These are phyloP conservation scores for Caenorhabditis brenneri DNA, from an alignment of 1,140 invertebrate genomes.

Conservation along the genomic window DNA sequence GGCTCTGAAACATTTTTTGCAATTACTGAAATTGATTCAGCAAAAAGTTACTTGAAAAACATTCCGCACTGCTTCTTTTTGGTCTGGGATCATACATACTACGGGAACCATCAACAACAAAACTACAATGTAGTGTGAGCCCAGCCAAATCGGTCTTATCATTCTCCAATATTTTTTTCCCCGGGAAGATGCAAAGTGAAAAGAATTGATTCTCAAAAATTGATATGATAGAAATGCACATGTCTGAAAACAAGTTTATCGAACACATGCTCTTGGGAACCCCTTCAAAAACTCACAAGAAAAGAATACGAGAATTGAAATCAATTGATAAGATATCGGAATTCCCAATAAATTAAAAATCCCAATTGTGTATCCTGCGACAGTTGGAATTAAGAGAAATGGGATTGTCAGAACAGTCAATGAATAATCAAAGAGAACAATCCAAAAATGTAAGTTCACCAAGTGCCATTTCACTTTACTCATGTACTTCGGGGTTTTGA, in stretches of 20 bases:
- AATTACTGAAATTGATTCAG: no score
- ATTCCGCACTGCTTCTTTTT: no score
- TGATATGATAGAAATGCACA: not conserved
- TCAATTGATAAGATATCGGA: not conserved
- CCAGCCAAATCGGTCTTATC: not conserved
- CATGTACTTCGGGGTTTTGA: not conserved
- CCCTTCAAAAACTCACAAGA: no score
- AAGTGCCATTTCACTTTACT: not conserved
- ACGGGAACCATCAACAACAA: no score
- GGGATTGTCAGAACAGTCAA: not conserved
- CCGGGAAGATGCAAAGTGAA: not conserved
- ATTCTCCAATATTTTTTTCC: not conserved
- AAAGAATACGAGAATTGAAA: no score
- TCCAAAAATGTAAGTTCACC: not conserved
- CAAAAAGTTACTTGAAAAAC: no score
- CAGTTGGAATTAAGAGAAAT: not conserved
- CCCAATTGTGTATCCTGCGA: not conserved
- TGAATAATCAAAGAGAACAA: not conserved
- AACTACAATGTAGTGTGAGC: not conserved
- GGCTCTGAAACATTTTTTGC: not conserved
- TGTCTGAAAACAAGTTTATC: no score
- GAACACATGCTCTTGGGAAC: no score
- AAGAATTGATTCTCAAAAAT: not conserved
- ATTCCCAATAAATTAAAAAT: not conserved
- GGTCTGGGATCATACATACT: no score